Base-by-base conservation (phyloP, 92 coral and sea anemone species). In the Palythoa heliodiscus region DNA sequence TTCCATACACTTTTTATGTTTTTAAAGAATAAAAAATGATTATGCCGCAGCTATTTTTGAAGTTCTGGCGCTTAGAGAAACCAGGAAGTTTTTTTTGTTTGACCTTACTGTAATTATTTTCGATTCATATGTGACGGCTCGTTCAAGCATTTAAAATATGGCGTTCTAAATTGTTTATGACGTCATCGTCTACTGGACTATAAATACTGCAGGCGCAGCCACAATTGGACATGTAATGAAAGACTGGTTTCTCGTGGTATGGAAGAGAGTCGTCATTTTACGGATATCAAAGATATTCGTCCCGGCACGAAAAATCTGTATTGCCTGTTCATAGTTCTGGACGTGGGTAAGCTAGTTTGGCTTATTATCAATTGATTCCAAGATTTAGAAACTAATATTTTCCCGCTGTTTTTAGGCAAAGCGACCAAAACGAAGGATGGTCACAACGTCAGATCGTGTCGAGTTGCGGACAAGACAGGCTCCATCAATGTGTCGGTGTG, bases 391-490 rank as follows among this genome's bases (percentile, higher is more conserved):
- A n/a, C 70, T 64, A 82, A 88, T 72, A 54, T 52, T 13, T 57
- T 43, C 39, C 14, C 68, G 6, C 88, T 82, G 72, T 88, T 75
- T 57, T 71, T 35, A 96, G 99, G 99, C 11, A 96, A 94, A 83
- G 94, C 98, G 16, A 94, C 89, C 72, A 93, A 96, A 85, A 96
- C 99, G 43, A 96, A 96, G 78, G 99, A 96, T 70, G 98, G 95
- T 67, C 98, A 96, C 58, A 94, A 93, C 50, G 99, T 96, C 23
- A 92, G 98, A 52, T 89, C 99, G 35, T 96, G 99, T 89, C 92
- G 98, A 7, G 98, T 96, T 15, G 99, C 99, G 20, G 99, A 96
- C 74, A 96, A 96, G 85, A 94, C 93, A 43, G 99, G 98, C 53
- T 96, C 97, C 17, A 90, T 96, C 12, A 94, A 90, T 70, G 95